phyloP scores from a whole-genome alignment of 2,797 vertebrate species.

The Anguilla megastoma region DNA sequence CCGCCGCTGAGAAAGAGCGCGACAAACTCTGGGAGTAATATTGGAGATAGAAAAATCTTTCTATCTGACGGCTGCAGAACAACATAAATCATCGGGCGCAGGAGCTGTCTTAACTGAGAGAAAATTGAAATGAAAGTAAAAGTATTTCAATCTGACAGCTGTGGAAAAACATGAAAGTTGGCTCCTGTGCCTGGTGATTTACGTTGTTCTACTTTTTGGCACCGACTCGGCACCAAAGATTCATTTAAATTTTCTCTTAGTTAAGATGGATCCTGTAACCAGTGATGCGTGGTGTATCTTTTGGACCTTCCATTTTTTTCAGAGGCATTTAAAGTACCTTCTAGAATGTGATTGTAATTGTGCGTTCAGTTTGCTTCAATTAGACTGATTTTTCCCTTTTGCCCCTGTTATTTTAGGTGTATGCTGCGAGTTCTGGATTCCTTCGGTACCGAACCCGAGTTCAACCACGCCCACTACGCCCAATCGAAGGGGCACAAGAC shows the following conservation, averaged over 20 bases:
- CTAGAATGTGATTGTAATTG: background rate
- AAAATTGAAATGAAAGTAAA: too few relatives aligned
- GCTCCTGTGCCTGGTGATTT: too few relatives aligned
- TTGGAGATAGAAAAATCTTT: background rate
- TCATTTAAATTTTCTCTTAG: background rate
- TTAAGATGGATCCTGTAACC: background rate
- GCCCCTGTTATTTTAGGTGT: constrained; percentile 63
- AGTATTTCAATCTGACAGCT: too few relatives aligned
- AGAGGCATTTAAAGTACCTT: background rate
- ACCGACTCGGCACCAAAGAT: too few relatives aligned
- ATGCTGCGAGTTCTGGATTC: constrained; percentile 82
- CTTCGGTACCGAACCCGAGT: constrained; percentile 83
- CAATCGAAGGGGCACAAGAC: constrained; percentile 82
- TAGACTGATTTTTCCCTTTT: background rate
- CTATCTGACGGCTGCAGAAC: background rate
- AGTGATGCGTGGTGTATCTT: background rate
- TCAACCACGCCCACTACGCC: constrained; percentile 81
- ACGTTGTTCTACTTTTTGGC: too few relatives aligned
- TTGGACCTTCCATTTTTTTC: background rate
- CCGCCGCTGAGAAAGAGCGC: background rate
- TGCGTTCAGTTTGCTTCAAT: constrained; percentile 13
- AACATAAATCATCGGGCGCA: background rate
- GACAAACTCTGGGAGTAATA: background rate
- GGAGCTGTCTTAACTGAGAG: background rate
- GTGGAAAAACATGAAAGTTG: too few relatives aligned